These are phyloP conservation scores for Achroia grisella DNA, from an alignment of 1,140 invertebrate genomes.

Conservation along the genomic window DNA sequence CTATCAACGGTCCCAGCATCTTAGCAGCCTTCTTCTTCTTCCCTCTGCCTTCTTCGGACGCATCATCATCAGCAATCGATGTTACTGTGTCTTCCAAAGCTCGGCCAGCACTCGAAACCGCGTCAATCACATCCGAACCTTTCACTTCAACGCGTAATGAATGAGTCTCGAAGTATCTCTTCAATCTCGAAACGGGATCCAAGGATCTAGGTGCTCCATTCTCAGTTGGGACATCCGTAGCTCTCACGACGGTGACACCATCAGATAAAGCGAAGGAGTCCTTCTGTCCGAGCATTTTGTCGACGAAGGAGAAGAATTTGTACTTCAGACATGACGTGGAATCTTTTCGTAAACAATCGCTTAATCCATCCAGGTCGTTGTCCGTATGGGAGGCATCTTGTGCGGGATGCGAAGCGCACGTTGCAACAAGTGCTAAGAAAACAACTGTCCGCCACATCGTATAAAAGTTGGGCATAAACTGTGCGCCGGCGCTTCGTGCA, in stretches of 20 bases:
- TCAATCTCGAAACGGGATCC: slow-evolving; percentile 80
- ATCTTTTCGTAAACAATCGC: slow-evolving; percentile 85
- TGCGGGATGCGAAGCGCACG: slow-evolving; percentile 77
- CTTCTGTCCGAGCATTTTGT: slow-evolving; percentile 85
- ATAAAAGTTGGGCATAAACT: slow-evolving; percentile 28
- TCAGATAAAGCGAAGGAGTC: slow-evolving; percentile 85
- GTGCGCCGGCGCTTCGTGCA: slow-evolving; percentile 32
- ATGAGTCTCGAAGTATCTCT: slow-evolving; percentile 84
- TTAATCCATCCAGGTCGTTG: slow-evolving; percentile 84
- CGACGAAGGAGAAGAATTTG: slow-evolving; percentile 87
- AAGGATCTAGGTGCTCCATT: slow-evolving; percentile 83
- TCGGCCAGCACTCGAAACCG: slow-evolving; percentile 83
- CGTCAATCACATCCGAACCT: slow-evolving; percentile 86
- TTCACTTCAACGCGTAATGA: slow-evolving; percentile 89
- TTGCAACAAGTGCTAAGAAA: slow-evolving; percentile 70
- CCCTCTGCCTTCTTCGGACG: slow-evolving; percentile 79
- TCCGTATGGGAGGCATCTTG: slow-evolving; percentile 79
- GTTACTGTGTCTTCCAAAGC: slow-evolving; percentile 83
- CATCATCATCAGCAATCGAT: slow-evolving; percentile 74
- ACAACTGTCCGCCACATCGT: slow-evolving; percentile 60
- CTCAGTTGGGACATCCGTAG: slow-evolving; percentile 74
- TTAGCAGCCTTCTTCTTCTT: slow-evolving; percentile 89
- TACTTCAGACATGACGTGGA: slow-evolving; percentile 87
- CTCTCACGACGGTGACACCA: slow-evolving; percentile 87
- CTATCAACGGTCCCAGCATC: slow-evolving; percentile 83